A percentile compares a stretch with the other conserved stretches of the same genome.
phyloP scores from a whole-genome alignment of 2,113 vertebrate genomes.

The Philantomba maxwellii region DNA sequence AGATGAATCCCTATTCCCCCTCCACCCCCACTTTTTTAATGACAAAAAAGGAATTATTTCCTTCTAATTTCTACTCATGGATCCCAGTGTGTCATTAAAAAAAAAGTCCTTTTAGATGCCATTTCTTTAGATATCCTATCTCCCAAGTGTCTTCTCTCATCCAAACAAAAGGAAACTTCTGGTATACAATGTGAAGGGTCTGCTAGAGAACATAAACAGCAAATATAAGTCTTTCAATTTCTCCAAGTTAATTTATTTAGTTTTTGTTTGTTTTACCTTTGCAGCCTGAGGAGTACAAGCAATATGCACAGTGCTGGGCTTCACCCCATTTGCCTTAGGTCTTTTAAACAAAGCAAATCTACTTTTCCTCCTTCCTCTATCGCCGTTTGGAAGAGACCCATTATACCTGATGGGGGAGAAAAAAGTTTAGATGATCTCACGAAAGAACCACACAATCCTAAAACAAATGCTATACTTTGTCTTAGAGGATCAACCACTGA shows the following conservation, averaged over 20 bases:
- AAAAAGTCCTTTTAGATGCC: neutral
- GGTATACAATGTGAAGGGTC: neutral
- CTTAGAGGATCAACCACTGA: neutral
- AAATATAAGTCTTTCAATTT: neutral
- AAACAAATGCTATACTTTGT: conserved; percentile 34
- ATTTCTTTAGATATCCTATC: neutral
- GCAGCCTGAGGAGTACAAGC: conserved; percentile 98
- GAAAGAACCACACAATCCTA: conserved; percentile 9
- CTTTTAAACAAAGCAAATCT: conserved; percentile 97
- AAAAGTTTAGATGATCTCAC: conserved; percentile 32
- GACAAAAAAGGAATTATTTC: neutral
- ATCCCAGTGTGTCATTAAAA: neutral
- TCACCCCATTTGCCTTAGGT: conserved; percentile 97
- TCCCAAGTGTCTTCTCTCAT: neutral
- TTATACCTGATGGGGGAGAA: conserved; percentile 88
- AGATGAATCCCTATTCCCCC: neutral
- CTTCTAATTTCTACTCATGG: conserved; percentile 7
- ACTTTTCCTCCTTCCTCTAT: conserved; percentile 97
- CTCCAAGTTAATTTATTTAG: neutral
- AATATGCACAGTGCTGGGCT: conserved; percentile 97
- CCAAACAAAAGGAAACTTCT: conserved; percentile 39
- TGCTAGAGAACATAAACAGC: neutral
- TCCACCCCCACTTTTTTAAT: neutral
- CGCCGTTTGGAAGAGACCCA: conserved; percentile 97
- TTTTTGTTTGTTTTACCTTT: conserved; percentile 84